Evolutionary conservation across 2,113 vertebrate genomes (phyloP).

Genomic region (Ctenomys sociabilis): DNA sequence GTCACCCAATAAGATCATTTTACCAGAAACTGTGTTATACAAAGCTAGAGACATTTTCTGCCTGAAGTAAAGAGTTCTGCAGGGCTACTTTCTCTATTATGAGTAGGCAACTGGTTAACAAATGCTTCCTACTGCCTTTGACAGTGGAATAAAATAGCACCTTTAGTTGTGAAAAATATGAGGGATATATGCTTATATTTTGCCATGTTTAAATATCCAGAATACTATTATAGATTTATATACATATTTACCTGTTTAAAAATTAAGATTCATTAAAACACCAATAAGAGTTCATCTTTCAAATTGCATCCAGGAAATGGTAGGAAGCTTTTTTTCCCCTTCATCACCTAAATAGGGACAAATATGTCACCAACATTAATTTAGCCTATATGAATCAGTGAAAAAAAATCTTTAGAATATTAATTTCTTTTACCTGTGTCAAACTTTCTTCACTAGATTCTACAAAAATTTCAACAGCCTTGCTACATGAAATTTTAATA

Average conservation of each 20-base stretch:
- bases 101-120: background rate
- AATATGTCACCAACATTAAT: background rate
- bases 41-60: background rate
- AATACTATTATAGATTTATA: background rate
- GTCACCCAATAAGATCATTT: background rate
- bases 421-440: constrained; percentile 4
- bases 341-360: background rate
- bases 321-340: background rate
- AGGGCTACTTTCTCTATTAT: background rate
- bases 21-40: background rate
- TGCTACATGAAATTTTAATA: constrained; percentile 59
- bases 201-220: background rate
- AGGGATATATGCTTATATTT: background rate
- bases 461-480: constrained; percentile 42
- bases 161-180: background rate
- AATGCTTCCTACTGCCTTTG: background rate
- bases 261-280: background rate
- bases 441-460: constrained; percentile 45
- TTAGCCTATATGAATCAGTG: constrained; percentile 27
- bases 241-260: constrained; percentile 13
- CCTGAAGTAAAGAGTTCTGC: background rate
- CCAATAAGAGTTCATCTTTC: constrained; percentile 7
- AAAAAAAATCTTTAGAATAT: constrained; percentile 47
- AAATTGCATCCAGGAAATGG: background rate
- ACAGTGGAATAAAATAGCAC: background rate